Evolutionary conservation across 2,888 invertebrate species (phyloP).

Genomic region (Zelleria hepariella): DNA sequence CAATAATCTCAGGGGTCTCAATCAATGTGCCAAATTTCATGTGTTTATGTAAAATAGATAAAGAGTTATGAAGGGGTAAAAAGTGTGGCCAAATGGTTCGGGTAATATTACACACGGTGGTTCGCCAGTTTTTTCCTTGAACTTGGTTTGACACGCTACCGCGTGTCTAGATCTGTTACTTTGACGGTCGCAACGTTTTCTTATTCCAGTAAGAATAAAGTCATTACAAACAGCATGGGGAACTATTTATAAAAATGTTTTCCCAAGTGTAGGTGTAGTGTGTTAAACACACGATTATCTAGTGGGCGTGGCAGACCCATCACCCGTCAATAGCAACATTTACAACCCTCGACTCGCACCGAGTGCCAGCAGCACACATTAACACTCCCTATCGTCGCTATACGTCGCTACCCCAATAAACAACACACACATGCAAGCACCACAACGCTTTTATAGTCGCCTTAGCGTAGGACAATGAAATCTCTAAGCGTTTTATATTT

Average conservation of each 20-base stretch:
- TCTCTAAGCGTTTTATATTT: conserved; percentile 54
- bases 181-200: neutral
- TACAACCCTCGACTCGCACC: conserved; percentile 35
- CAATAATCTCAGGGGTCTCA: too few relatives aligned
- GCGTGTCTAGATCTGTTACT: neutral
- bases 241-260: neutral
- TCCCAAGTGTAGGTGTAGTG: neutral
- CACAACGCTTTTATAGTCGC: conserved; percentile 32
- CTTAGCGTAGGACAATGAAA: conserved; percentile 41
- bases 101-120: too few relatives aligned
- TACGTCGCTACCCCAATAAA: neutral
- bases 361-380: conserved; percentile 12
- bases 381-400: neutral
- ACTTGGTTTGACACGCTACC: too few relatives aligned
- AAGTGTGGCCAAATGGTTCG: too few relatives aligned
- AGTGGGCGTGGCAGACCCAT: conserved; percentile 52
- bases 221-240: neutral
- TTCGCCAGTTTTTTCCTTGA: too few relatives aligned
- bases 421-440: conserved; percentile 25
- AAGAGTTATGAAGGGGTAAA: too few relatives aligned
- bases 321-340: conserved; percentile 44
- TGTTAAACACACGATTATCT: conserved; percentile 46
- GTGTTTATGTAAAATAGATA: too few relatives aligned
- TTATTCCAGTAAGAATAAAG: neutral
- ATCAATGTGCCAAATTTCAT: too few relatives aligned